Conservation (phyloP, 2,888 invertebrate genomes). For the Strigamia maritima region DNA sequence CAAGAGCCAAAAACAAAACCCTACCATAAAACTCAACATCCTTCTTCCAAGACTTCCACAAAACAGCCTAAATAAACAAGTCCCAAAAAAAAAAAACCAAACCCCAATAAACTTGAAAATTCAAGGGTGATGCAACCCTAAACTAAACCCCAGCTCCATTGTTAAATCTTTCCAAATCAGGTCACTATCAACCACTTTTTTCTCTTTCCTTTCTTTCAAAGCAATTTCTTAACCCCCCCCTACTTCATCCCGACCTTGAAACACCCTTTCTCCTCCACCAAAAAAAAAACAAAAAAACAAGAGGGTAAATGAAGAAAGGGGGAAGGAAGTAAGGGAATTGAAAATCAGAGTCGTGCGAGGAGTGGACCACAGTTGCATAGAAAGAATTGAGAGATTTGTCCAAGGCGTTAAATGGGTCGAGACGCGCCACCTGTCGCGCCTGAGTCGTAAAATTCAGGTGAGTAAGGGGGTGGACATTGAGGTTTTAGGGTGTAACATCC, state of each 20-base stretch:
- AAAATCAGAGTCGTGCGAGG: background rate
- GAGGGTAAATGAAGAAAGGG: background rate
- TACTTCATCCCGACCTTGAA: background rate
- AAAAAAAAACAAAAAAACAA: background rate
- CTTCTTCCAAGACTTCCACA: too few species aligned
- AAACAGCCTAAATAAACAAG: background rate
- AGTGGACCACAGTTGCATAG: background rate
- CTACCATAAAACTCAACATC: background rate
- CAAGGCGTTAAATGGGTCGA: background rate
- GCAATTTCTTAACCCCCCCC: background rate
- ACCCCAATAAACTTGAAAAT: background rate
- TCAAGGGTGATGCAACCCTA: background rate
- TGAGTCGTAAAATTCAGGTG: constrained; percentile 1
- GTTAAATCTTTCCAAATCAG: background rate
- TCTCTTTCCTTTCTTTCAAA: background rate
- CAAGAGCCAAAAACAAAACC: too few species aligned
- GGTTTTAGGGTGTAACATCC: background rate
- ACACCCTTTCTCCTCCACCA: background rate
- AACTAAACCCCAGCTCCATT: background rate
- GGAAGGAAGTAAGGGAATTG: background rate
- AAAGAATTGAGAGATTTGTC: background rate
- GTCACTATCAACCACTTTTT: constrained; percentile 6
- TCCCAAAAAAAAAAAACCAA: background rate
- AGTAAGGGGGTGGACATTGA: background rate
- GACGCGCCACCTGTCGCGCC: constrained; percentile 17